A percentile compares a stretch with the other conserved stretches of the same genome.
Conservation (phyloP, 2,797 vertebrate species). For the Sternotherus odoratus region DNA sequence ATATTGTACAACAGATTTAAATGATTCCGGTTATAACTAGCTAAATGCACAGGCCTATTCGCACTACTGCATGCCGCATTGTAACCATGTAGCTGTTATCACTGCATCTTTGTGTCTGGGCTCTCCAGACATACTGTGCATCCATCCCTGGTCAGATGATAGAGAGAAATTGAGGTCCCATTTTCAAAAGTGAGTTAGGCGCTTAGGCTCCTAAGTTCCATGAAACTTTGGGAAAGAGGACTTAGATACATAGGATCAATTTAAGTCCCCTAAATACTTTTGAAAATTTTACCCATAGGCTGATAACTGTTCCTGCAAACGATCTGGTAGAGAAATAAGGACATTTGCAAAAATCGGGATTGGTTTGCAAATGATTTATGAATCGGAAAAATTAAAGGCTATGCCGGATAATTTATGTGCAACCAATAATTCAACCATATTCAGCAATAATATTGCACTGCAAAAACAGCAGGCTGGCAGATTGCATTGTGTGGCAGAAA, state of each 20-base stretch:
- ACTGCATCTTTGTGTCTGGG: conserved; percentile 52
- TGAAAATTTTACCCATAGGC: not conserved
- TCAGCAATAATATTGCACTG: not conserved
- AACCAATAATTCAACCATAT: not conserved
- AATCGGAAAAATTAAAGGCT: not conserved
- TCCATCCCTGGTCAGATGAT: conserved; percentile 42
- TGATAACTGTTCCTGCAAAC: conserved; percentile 29
- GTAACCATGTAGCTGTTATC: conserved; percentile 26
- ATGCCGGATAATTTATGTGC: conserved; percentile 32
- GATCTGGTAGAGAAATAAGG: not conserved
- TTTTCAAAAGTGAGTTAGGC: not conserved
- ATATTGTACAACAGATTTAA: not conserved
- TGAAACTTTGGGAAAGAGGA: not conserved
- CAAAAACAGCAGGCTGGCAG: not conserved
- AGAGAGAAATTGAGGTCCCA: not conserved
- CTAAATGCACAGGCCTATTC: conserved; percentile 15
- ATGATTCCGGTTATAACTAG: not conserved
- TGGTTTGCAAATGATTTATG: conserved; percentile 23
- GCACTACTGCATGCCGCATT: not conserved
- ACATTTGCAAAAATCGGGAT: conserved; percentile 19
- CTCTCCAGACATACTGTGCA: conserved; percentile 33
- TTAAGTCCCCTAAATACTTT: not conserved
- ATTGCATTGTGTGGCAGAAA: conserved; percentile 32
- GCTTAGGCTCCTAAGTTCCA: not conserved
- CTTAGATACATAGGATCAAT: not conserved